Evolutionary conservation across 2,113 vertebrate species (phyloP), one percentile per base, ranked within the genome.

Genomic region (Pongo abelii): DNA sequence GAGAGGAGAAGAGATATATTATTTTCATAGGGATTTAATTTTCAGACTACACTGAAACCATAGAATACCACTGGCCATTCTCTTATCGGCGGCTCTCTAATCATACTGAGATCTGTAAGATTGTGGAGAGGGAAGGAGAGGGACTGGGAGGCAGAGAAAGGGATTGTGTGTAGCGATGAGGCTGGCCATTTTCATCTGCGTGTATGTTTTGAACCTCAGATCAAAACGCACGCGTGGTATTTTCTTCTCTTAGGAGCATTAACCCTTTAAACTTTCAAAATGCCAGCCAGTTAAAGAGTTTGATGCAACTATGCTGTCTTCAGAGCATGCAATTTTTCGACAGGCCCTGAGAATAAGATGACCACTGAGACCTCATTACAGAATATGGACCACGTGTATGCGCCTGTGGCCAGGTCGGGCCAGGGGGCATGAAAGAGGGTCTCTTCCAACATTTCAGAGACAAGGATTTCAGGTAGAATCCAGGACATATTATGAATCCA

Each of bases 11-110:
- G 97, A 97, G 97, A 96, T 97, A 59, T 89, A 94, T 97, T 80
- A 96, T 96, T 93, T 95, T 97, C 94, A 94, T 85, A 94, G 97
- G 98, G 97, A 98, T 98, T 98, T 98, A 98, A 90, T 97, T 94
- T 97, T 97, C 96, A 57, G 98, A 92, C 97, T 98, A 97, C 93
- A 86, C 89, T 96, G 94, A 97, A 98, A 97, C 96, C 96, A 89
- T 70, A 97, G 97, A 96, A 94, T 94, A 97, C 89, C 92, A 96
- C 38, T 97, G 97, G 92, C 97, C 97, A 96, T 95, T 95, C 93
- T 84, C 89, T 90, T 97, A 96, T 95, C 84, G 0, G 69, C 79
- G 30, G 94, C 97, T 96, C 97, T 98, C 96, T 98, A 97, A 98
- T 98, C 97, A 67, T 64, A 5, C 89, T 30, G 97, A 96, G 94